These are phyloP conservation scores for Scopus umbretta DNA, from an alignment of 2,113 vertebrate species.

Conservation along the genomic window DNA sequence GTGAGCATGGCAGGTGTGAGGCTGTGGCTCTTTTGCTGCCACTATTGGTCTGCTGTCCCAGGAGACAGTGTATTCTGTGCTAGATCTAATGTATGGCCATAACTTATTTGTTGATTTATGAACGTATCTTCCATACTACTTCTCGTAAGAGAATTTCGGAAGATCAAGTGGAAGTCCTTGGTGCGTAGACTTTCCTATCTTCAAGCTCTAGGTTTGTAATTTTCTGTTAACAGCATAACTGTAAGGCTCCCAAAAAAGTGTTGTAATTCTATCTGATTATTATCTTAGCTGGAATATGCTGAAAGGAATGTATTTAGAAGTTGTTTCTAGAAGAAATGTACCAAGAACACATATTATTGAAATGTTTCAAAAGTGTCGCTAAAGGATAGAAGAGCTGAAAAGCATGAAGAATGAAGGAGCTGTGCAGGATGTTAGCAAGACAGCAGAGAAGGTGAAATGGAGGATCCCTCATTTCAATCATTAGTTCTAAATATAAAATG, in stretches of 20 bases:
- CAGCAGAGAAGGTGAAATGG: background rate
- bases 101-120: background rate
- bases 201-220: background rate
- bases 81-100: background rate
- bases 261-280: background rate
- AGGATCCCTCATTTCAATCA: background rate
- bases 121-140: background rate
- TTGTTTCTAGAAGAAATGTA: background rate
- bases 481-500: background rate
- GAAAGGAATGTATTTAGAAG: background rate
- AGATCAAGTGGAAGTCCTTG: background rate
- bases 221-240: background rate
- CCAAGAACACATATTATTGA: background rate
- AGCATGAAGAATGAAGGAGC: background rate
- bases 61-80: background rate
- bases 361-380: background rate
- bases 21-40: background rate
- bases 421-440: background rate
- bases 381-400: background rate
- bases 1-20: background rate
- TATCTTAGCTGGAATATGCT: background rate
- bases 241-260: rapidly evolving
- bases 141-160: background rate
- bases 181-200: background rate
- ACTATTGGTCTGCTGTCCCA: background rate